Conservation (phyloP, 2,888 invertebrate genomes). For the Cremastinae sp. region DNA sequence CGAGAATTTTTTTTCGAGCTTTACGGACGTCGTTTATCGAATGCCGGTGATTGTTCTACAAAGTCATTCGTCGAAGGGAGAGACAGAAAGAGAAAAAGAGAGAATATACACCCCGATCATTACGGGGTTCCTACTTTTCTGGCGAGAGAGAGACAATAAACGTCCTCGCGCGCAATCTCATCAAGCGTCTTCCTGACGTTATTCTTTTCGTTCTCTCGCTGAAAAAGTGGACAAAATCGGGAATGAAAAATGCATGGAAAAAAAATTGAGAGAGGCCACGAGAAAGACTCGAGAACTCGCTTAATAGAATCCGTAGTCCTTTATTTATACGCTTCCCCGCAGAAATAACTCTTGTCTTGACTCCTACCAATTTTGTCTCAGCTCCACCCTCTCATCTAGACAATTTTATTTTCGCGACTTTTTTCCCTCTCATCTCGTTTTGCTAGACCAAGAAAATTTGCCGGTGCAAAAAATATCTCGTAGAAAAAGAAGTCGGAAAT, state of each 20-base stretch:
- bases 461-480: no score
- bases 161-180: conserved; percentile 5
- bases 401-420: conserved; percentile 53
- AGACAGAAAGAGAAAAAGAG: conserved; percentile 9
- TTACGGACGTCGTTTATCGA: conserved; percentile 6
- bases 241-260: conserved; percentile 9
- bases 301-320: conserved; percentile 75
- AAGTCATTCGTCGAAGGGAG: not conserved
- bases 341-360: conserved; percentile 64
- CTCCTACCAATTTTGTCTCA: conserved; percentile 68
- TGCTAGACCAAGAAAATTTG: no score
- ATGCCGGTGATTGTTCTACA: not conserved
- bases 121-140: not conserved
- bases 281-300: conserved; percentile 51
- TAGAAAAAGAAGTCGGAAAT: no score
- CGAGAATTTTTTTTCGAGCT: conserved; percentile 8
- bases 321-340: conserved; percentile 71
- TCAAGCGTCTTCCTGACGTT: conserved; percentile 1
- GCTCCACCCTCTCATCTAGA: conserved; percentile 51
- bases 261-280: conserved; percentile 5
- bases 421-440: conserved; percentile 30
- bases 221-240: conserved; percentile 5
- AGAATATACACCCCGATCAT: not conserved
- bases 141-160: conserved; percentile 20
- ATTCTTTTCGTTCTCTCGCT: conserved; percentile 19